Conservation (phyloP, 2,113 vertebrate genomes). For the Chamaea fasciata region DNA sequence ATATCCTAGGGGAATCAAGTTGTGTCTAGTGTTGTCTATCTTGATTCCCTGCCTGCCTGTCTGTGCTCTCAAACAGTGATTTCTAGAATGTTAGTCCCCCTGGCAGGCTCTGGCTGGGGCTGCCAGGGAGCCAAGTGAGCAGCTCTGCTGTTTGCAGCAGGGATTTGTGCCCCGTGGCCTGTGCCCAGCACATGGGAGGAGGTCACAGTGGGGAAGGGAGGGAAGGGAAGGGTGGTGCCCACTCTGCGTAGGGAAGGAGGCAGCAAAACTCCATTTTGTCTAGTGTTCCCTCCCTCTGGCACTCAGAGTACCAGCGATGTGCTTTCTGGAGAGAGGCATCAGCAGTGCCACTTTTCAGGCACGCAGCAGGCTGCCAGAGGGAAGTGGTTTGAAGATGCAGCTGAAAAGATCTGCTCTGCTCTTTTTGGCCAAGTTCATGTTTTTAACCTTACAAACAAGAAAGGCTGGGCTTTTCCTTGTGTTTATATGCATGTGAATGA, state of each 20-base stretch:
- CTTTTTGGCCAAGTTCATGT: neutral
- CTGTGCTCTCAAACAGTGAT: neutral
- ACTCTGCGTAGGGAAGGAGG: neutral
- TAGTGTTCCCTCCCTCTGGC: neutral
- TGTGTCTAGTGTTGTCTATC: neutral
- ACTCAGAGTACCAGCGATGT: accelerated
- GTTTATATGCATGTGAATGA: neutral
- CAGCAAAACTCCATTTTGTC: neutral
- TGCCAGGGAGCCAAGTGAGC: neutral
- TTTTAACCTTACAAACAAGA: neutral
- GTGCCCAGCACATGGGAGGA: accelerated
- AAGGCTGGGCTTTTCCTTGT: neutral
- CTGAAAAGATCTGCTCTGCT: neutral
- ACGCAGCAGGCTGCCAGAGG: neutral
- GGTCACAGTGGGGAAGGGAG: accelerated
- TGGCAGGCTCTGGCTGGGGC: neutral
- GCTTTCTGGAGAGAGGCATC: neutral
- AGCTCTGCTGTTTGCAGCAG: neutral
- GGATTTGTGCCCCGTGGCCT: neutral
- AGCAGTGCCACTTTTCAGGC: neutral
- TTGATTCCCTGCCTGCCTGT: neutral
- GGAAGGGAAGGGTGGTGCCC: neutral
- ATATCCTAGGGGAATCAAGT: neutral
- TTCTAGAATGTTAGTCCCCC: neutral
- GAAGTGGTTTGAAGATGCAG: neutral